Percentiles rank a stretch among this genome's conserved stretches.
Evolutionary conservation across 2,888 invertebrate species (phyloP).

Genomic region (Buathra laborator): DNA sequence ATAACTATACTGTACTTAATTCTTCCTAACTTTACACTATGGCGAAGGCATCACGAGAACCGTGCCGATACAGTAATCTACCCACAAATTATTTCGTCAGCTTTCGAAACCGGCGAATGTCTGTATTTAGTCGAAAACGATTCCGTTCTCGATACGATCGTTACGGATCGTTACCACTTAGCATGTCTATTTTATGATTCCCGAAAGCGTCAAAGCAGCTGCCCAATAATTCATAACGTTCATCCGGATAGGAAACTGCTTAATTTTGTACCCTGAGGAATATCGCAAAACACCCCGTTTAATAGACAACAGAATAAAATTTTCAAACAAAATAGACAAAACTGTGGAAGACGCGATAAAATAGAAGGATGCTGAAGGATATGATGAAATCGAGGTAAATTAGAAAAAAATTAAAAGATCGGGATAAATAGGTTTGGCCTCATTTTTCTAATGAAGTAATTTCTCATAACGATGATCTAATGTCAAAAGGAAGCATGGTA

Average conservation of each 20-base stretch:
- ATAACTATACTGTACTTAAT: slow-evolving; percentile 42
- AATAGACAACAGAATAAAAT: too few relatives aligned
- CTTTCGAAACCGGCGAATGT: slow-evolving; percentile 64
- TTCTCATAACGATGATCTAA: too few relatives aligned
- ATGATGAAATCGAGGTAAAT: too few relatives aligned
- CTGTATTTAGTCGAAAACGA: slow-evolving; percentile 57
- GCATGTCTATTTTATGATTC: slow-evolving; percentile 9
- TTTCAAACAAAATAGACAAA: too few relatives aligned
- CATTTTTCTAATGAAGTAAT: too few relatives aligned
- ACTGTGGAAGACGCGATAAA: too few relatives aligned
- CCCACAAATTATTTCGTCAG: slow-evolving; percentile 71
- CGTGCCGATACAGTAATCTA: slow-evolving; percentile 58
- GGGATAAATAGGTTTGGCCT: too few relatives aligned
- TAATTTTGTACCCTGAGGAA: neutral
- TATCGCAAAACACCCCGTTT: too few relatives aligned
- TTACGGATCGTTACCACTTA: slow-evolving; percentile 15
- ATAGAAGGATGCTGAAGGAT: too few relatives aligned
- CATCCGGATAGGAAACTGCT: neutral
- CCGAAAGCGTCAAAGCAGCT: slow-evolving; percentile 13
- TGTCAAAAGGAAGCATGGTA: too few relatives aligned
- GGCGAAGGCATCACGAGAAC: slow-evolving; percentile 26
- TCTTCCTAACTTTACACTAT: slow-evolving; percentile 34
- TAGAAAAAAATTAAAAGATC: too few relatives aligned
- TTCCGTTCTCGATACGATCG: slow-evolving; percentile 29
- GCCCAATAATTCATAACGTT: neutral